Conservation (phyloP, 2,797 vertebrate species). For the Kryptopterus vitreolus region DNA sequence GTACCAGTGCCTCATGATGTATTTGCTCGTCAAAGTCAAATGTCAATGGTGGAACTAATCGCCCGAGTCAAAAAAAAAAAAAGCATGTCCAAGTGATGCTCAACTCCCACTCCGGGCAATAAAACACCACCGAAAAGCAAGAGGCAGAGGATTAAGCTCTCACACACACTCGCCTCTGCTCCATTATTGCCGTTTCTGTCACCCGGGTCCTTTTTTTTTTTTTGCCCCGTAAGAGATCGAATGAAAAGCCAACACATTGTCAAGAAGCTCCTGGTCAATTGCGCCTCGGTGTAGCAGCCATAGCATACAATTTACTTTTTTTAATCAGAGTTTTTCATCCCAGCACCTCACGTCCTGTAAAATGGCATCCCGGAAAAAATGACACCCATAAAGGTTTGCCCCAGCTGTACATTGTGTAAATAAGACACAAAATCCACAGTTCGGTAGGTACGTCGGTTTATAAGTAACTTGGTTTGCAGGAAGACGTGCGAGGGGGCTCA, state of each 20-base stretch:
- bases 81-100: not conserved
- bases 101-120: not conserved
- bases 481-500: too few relatives aligned
- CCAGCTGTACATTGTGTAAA: not conserved
- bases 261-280: not conserved
- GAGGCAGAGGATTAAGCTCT: not conserved
- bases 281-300: not conserved
- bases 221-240: not conserved
- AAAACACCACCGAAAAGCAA: not conserved
- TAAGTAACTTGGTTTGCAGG: too few relatives aligned
- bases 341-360: not conserved
- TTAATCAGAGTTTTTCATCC: not conserved
- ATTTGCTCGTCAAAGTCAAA: not conserved
- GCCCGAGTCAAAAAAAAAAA: not conserved
- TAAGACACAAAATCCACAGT: too few relatives aligned
- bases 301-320: not conserved
- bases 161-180: not conserved
- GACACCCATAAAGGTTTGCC: not conserved
- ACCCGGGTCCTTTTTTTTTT: not conserved
- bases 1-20: not conserved
- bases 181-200: not conserved
- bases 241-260: not conserved
- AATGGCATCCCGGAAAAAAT: not conserved
- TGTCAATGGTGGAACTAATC: not conserved
- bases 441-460: too few relatives aligned